Conservation (phyloP, 2,797 vertebrate species). For the Morelia viridis region DNA sequence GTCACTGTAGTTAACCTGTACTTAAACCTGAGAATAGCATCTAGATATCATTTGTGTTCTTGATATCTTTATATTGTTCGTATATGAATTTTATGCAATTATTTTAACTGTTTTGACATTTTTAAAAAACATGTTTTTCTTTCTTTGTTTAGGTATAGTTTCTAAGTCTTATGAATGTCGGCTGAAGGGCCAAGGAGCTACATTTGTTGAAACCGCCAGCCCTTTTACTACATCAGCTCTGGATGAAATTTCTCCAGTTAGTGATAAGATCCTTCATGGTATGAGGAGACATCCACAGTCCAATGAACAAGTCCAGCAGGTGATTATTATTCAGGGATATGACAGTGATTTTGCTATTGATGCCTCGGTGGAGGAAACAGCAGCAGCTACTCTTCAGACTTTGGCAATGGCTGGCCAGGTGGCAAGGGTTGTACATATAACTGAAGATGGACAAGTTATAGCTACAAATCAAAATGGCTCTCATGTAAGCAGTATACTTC, state of each 20-base stretch:
- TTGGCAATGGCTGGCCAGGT: conserved; percentile 93
- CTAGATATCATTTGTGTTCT: neutral
- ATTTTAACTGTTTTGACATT: neutral
- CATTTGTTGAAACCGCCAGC: conserved; percentile 87
- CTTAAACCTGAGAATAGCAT: conserved; percentile 57
- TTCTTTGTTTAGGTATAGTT: conserved; percentile 84
- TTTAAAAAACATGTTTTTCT: neutral
- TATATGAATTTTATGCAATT: neutral
- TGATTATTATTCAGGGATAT: conserved; percentile 94
- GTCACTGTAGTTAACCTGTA: conserved; percentile 51
- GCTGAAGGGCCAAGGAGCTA: conserved; percentile 92
- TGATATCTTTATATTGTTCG: neutral
- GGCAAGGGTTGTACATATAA: conserved; percentile 93
- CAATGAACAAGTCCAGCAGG: conserved; percentile 85
- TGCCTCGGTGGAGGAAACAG: conserved; percentile 89
- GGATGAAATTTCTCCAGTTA: conserved; percentile 69
- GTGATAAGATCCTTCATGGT: conserved; percentile 61
- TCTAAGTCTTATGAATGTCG: conserved; percentile 98
- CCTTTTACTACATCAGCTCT: conserved; percentile 73
- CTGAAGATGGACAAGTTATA: conserved; percentile 91
- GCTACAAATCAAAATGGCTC: conserved; percentile 75
- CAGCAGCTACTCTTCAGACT: conserved; percentile 91
- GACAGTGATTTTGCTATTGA: conserved; percentile 84
- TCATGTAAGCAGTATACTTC: conserved; percentile 71
- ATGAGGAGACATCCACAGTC: conserved; percentile 55